These are phyloP conservation scores for Drosophila peninsularis DNA, from an alignment of 2,888 invertebrate genomes.

Conservation along the genomic window DNA sequence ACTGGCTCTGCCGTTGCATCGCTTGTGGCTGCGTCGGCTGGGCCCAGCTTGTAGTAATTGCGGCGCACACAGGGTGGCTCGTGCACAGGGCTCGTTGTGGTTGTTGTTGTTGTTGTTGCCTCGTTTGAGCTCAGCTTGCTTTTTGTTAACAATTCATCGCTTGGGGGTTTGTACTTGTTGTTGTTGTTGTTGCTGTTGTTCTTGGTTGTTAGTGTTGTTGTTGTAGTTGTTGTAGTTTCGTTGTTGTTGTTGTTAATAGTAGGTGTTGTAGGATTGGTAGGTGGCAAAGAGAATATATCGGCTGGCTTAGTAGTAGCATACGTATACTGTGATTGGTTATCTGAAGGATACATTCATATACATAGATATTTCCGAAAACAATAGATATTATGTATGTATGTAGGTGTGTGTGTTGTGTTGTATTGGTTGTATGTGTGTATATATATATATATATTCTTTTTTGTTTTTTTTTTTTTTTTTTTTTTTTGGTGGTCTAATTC, in stretches of 20 bases:
- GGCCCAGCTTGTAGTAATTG: slow-evolving; percentile 82
- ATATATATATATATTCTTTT: slow-evolving; percentile 18
- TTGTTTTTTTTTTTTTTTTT: slow-evolving; percentile 5
- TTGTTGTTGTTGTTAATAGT: slow-evolving; percentile 74
- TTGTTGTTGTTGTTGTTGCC: slow-evolving; percentile 51
- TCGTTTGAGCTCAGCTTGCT: slow-evolving; percentile 73
- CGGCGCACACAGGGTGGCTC: slow-evolving; percentile 78
- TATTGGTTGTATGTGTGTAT: slow-evolving; percentile 10
- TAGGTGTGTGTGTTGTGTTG: slow-evolving; percentile 5
- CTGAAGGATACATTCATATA: slow-evolving; percentile 84
- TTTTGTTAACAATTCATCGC: slow-evolving; percentile 73
- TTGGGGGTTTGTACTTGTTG: slow-evolving; percentile 24
- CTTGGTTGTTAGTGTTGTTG: slow-evolving; percentile 60
- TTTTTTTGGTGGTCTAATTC: slow-evolving; percentile 69
- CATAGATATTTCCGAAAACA: slow-evolving; percentile 66
- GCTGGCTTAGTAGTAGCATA: slow-evolving; percentile 81
- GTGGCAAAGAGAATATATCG: slow-evolving; percentile 79
- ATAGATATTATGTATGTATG: slow-evolving; percentile 35
- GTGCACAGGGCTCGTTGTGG: slow-evolving; percentile 57
- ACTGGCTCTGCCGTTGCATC: slow-evolving; percentile 3
- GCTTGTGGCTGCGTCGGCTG: slow-evolving; percentile 64
- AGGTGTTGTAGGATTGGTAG: slow-evolving; percentile 68
- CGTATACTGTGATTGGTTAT: slow-evolving; percentile 82
- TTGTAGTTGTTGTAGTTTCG: slow-evolving; percentile 49
- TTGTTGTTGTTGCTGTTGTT: slow-evolving; percentile 58